phyloP scores from a whole-genome alignment of 2,797 vertebrate species.

The Morelia viridis region DNA sequence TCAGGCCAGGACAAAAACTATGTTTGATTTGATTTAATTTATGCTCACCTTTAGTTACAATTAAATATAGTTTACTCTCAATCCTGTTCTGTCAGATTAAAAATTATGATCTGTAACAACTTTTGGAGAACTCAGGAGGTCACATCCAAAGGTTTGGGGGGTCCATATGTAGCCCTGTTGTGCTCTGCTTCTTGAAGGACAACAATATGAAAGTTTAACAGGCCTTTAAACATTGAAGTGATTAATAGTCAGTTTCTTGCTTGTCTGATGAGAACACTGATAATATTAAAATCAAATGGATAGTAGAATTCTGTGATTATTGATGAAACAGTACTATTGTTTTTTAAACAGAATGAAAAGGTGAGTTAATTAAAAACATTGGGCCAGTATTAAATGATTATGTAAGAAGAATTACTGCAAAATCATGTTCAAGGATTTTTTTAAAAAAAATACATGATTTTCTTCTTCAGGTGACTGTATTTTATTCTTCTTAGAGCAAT shows the following conservation, averaged over 20 bases:
- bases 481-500: neutral
- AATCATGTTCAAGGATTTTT: neutral
- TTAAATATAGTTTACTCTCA: neutral
- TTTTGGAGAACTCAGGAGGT: neutral
- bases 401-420: neutral
- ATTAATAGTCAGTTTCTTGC: neutral
- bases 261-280: neutral
- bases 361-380: neutral
- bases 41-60: neutral
- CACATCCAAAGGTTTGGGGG: neutral
- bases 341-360: slow-evolving; percentile 2
- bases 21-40: neutral
- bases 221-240: neutral
- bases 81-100: neutral
- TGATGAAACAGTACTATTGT: neutral
- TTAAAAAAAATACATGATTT: neutral
- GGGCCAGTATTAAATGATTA: neutral
- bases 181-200: neutral
- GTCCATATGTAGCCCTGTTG: neutral
- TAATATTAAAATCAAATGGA: neutral
- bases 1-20: neutral
- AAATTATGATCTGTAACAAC: neutral
- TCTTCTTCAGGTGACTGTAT: neutral
- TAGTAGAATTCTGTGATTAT: neutral
- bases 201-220: neutral